These are phyloP conservation scores for Cryptus viduatorius DNA, from an alignment of 2,888 invertebrate species.

Conservation along the genomic window DNA sequence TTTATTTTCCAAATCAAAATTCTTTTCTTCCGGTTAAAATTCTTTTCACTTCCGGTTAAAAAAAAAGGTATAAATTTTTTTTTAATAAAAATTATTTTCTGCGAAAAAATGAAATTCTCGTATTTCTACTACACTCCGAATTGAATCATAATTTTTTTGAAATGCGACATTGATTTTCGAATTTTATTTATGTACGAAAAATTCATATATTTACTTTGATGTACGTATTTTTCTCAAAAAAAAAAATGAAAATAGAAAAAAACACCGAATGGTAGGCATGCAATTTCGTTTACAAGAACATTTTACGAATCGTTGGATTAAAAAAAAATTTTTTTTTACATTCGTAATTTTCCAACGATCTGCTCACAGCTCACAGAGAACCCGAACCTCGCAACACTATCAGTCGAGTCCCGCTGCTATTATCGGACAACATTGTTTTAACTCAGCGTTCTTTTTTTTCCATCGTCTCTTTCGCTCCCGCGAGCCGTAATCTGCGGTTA, in stretches of 20 bases:
- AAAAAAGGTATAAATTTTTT: neutral
- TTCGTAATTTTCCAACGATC: constrained; percentile 21
- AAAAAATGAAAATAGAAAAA: no score
- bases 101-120: no score
- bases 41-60: no score
- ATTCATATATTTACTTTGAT: no score
- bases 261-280: neutral
- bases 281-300: neutral
- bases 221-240: no score
- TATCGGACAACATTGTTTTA: constrained; percentile 19
- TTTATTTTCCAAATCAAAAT: neutral
- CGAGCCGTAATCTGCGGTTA: neutral
- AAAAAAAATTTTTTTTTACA: neutral
- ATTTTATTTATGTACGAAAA: no score
- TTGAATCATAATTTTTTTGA: no score
- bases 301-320: no score
- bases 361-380: constrained; percentile 5
- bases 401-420: constrained; percentile 11
- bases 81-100: no score
- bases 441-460: constrained; percentile 19
- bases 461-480: neutral
- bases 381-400: constrained; percentile 30
- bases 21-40: neutral
- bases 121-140: no score
- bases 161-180: no score